Base-by-base conservation (phyloP, 2,888 invertebrate species). In the Acrobasis consociella region DNA sequence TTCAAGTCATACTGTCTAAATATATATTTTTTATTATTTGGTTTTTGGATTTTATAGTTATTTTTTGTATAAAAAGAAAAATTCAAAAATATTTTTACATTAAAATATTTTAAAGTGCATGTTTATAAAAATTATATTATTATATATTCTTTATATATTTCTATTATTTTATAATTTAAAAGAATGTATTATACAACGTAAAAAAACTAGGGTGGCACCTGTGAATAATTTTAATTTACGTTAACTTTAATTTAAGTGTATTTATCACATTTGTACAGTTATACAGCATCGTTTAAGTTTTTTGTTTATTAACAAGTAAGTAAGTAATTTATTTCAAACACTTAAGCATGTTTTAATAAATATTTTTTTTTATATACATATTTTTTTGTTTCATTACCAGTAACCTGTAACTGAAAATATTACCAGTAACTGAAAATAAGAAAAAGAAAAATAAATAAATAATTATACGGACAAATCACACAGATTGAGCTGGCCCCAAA, bases 241-340 rank as follows among this genome's bases (percentile, higher is more conserved):
- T 16, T 50, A 16, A 49, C 49, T 49, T 50, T 38, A 38, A 49
- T 37, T 37, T 50, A 9, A 59, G 51, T 37, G 7, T 60, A 50
- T 17, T 60, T 38, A 38, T 17, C 1, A 16, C 16, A 37, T 51
- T 38, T 73, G 74, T 73, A 73, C 70, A 74, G 71, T 68, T 59
- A 64, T 66, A 51, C 38, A 39, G 8, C 7, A 15, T 39, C 13
- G 49, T 38, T 59, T 60, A 16, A 50, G 46, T 65, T 37, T 67
- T 67, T 64, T 64, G 64, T 17, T 39, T 66, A 31, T 37, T 58
- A 49, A 50, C 1, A 38, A 49, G 42, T 68, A 65, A 64, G 64
- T 66, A 68, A 71, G 64, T 63, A 9, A 62, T 68, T 71, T 71
- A 72, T 67, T 72, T 70, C 51, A 60, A 51, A 60, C 10, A 49